Conservation (phyloP, 2,797 vertebrate species). For the Xyrichtys novacula region DNA sequence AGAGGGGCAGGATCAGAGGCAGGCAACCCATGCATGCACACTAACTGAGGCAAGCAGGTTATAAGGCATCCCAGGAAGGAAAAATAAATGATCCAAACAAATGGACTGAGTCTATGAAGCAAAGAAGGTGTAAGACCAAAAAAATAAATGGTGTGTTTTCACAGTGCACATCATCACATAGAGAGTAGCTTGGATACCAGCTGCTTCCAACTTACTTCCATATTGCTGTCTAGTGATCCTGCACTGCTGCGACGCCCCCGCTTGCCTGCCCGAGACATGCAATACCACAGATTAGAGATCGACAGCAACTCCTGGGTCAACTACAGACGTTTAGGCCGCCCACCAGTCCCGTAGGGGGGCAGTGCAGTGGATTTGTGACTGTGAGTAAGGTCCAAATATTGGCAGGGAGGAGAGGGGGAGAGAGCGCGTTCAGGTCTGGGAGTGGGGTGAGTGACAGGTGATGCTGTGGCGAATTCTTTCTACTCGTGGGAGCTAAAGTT, state of each 20-base stretch:
- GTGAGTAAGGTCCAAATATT: slow-evolving; percentile 71
- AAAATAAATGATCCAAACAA: slow-evolving; percentile 80
- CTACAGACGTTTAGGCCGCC: slow-evolving; percentile 81
- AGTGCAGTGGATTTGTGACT: slow-evolving; percentile 79
- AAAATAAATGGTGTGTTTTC: slow-evolving; percentile 83
- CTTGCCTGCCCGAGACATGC: slow-evolving; percentile 99
- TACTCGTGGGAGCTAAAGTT: slow-evolving; percentile 26
- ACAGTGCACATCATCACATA: slow-evolving; percentile 94
- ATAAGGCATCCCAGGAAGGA: slow-evolving; percentile 82
- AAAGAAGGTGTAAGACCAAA: slow-evolving; percentile 88
- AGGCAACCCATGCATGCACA: slow-evolving; percentile 94
- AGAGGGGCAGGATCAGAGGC: slow-evolving; percentile 86
- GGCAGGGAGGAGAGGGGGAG: slow-evolving; percentile 47
- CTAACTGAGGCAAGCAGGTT: slow-evolving; percentile 92
- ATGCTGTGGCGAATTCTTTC: slow-evolving; percentile 53
- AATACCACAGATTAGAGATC: slow-evolving; percentile 99
- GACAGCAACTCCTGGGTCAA: slow-evolving; percentile 87
- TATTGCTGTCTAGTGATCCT: slow-evolving; percentile 99
- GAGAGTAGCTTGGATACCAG: slow-evolving; percentile 92
- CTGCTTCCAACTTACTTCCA: slow-evolving; percentile 99
- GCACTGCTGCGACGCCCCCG: slow-evolving; percentile 99
- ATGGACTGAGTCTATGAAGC: slow-evolving; percentile 85
- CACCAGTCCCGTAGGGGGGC: slow-evolving; percentile 77
- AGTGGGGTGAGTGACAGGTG: slow-evolving; percentile 60
- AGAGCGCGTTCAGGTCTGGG: slow-evolving; percentile 56